Evolutionary conservation across 2,113 vertebrate genomes (phyloP).

Genomic region (Morone chrysops): DNA sequence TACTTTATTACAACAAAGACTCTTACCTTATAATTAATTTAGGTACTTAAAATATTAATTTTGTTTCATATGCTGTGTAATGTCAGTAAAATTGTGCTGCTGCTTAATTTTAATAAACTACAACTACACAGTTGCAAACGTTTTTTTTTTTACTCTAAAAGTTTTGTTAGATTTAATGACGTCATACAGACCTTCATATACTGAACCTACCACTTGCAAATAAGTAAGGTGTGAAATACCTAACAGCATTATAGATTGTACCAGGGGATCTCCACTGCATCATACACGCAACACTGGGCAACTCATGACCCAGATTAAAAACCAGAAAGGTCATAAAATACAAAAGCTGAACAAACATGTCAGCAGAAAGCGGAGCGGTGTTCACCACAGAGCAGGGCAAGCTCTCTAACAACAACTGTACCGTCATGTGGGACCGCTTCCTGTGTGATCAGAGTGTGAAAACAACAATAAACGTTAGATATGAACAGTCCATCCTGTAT

Average conservation of each 20-base stretch:
- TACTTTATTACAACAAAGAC: neutral
- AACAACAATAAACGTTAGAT: neutral
- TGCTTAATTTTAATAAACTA: slow-evolving; percentile 4
- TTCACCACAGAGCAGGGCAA: neutral
- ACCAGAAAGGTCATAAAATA: neutral
- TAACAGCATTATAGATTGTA: neutral
- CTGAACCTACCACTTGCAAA: too few species aligned
- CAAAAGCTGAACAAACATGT: neutral
- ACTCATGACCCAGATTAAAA: neutral
- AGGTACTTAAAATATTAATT: neutral
- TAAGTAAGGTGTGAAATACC: neutral
- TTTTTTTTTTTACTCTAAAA: too few species aligned
- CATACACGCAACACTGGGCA: neutral
- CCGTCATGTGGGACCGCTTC: slow-evolving; percentile 25
- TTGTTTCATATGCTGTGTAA: neutral
- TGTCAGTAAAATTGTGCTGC: neutral
- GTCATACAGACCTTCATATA: neutral
- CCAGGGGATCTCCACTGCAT: neutral
- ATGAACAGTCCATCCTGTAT: neutral
- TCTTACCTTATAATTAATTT: neutral
- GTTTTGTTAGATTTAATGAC: neutral
- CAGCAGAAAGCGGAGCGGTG: neutral
- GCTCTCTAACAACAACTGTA: too few species aligned
- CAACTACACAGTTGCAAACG: neutral
- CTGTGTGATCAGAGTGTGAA: slow-evolving; percentile 21